Conservation (phyloP, 2,888 invertebrate species). For the Tenthredo distinguenda region DNA sequence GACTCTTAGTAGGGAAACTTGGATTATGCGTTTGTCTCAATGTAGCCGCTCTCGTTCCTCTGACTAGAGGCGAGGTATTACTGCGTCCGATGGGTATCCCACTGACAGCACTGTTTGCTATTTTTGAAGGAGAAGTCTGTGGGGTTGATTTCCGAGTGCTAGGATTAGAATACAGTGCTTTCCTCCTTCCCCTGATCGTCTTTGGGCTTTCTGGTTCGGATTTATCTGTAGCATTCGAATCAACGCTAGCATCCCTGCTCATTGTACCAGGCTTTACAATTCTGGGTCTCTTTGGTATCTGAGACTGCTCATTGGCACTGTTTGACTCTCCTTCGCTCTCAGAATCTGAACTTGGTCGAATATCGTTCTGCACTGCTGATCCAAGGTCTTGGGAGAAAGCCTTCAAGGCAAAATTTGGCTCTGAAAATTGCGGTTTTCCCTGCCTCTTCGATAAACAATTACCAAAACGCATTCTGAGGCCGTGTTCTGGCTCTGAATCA, state of each 20-base stretch:
- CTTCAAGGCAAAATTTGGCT: neutral
- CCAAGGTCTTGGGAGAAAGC: conserved; percentile 10
- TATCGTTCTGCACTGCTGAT: conserved; percentile 34
- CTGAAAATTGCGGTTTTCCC: conserved; percentile 51
- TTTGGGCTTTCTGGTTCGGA: conserved; percentile 79
- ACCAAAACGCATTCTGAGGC: conserved; percentile 73
- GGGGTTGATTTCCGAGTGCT: conserved; percentile 72
- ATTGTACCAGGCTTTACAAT: conserved; percentile 79
- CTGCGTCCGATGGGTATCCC: conserved; percentile 72
- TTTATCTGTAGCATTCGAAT: conserved; percentile 70
- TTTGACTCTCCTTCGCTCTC: conserved; percentile 51
- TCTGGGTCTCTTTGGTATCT: conserved; percentile 73
- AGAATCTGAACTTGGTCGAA: neutral
- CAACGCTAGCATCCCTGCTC: conserved; percentile 68
- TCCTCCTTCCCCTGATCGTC: conserved; percentile 84
- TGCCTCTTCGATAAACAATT: conserved; percentile 64
- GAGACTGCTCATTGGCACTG: conserved; percentile 54
- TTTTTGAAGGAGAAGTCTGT: conserved; percentile 72
- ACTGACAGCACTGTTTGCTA: conserved; percentile 61
- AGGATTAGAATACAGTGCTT: conserved; percentile 82
- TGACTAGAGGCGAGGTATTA: conserved; percentile 73
- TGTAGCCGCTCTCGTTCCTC: conserved; percentile 71
- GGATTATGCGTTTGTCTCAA: conserved; percentile 70
- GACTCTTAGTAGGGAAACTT: conserved; percentile 57
- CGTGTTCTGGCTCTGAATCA: conserved; percentile 86